A percentile compares a stretch with the other conserved stretches of the same genome.
These are phyloP conservation scores for Cyclargus thomasi DNA, from an alignment of 1,140 invertebrate genomes.

Conservation along the genomic window DNA sequence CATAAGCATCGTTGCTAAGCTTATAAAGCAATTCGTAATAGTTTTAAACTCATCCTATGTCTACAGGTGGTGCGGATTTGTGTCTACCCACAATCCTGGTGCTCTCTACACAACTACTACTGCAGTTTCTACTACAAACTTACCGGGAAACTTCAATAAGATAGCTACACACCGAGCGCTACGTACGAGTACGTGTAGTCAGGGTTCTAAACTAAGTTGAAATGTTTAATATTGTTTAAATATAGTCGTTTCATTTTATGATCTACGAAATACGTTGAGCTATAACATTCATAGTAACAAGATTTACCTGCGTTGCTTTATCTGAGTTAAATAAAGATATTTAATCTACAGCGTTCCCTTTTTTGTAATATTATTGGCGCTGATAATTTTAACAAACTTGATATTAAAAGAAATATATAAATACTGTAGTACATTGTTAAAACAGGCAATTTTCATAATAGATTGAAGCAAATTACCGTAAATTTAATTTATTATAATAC, in stretches of 20 bases:
- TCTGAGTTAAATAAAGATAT: too few relatives aligned
- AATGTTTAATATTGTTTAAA: not conserved
- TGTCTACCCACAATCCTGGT: constrained; percentile 57
- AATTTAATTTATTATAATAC: too few relatives aligned
- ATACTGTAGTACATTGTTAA: too few relatives aligned
- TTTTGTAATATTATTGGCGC: too few relatives aligned
- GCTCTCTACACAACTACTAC: constrained; percentile 46
- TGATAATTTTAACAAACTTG: too few relatives aligned
- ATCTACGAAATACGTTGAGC: not conserved
- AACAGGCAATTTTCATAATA: too few relatives aligned
- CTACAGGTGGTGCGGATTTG: constrained; percentile 53
- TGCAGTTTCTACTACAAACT: constrained; percentile 51
- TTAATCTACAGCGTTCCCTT: too few relatives aligned
- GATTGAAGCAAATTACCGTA: too few relatives aligned
- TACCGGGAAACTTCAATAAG: constrained; percentile 58
- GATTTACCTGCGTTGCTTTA: too few relatives aligned
- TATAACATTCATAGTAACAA: not conserved
- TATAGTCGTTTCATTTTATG: not conserved
- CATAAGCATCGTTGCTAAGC: too few relatives aligned
- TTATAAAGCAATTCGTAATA: too few relatives aligned
- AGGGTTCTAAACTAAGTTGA: constrained; percentile 29
- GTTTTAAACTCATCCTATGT: constrained; percentile 20
- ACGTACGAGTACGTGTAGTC: constrained; percentile 38
- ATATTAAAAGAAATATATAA: too few relatives aligned
- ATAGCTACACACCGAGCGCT: constrained; percentile 44